These are phyloP conservation scores for Papilio polyxenes DNA, from an alignment of 1,140 invertebrate species.

Conservation along the genomic window DNA sequence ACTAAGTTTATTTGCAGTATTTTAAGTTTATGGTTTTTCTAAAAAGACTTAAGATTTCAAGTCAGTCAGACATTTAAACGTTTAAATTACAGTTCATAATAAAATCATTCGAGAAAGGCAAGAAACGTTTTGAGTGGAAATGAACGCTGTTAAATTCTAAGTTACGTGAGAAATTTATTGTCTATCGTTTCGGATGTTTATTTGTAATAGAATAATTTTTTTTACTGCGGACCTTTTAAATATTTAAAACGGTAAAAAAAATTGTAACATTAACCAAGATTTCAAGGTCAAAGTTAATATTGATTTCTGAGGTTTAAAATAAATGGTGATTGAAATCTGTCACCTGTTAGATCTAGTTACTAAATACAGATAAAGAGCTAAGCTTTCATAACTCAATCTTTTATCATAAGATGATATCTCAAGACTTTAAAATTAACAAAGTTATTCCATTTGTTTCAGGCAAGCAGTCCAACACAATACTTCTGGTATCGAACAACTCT, in stretches of 20 bases:
- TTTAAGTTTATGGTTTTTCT: background rate
- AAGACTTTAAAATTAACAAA: no score
- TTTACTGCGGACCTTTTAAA: background rate
- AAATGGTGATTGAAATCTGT: no score
- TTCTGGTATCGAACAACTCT: conserved; percentile 97
- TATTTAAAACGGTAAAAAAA: background rate
- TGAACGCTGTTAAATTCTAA: background rate
- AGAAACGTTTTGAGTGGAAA: background rate
- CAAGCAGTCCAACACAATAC: conserved; percentile 92
- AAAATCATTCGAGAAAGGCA: background rate
- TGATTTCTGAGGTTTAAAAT: background rate
- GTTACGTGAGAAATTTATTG: background rate
- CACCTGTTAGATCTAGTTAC: no score
- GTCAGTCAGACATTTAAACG: no score
- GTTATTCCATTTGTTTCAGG: conserved; percentile 75
- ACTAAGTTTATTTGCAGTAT: background rate
- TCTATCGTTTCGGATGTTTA: background rate
- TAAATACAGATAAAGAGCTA: background rate
- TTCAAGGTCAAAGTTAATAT: background rate
- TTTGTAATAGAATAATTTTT: background rate
- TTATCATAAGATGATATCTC: background rate
- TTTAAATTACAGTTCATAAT: no score
- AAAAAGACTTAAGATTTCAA: no score
- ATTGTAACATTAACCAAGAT: background rate
- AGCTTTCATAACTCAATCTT: background rate